Conservation (phyloP, 2,888 invertebrate genomes). For the Mylabris sibirica region DNA sequence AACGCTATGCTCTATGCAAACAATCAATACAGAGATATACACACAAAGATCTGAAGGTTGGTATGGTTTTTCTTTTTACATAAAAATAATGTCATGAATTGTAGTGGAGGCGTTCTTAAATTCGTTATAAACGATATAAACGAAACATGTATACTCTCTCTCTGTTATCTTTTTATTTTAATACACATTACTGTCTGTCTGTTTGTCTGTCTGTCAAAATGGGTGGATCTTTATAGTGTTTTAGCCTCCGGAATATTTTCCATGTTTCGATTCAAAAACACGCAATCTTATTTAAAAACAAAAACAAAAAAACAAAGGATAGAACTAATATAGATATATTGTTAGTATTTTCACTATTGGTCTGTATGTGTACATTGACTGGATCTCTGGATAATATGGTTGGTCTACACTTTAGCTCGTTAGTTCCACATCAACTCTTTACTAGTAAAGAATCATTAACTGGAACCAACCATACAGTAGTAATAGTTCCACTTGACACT, state of each 20-base stretch:
- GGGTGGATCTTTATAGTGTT: constrained; percentile 7
- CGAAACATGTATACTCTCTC: neutral
- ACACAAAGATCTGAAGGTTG: neutral
- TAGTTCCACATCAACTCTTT: constrained; percentile 7
- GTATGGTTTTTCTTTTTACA: neutral
- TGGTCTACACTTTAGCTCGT: constrained; percentile 2
- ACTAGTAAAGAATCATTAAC: constrained; percentile 3
- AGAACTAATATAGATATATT: neutral
- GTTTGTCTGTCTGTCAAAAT: constrained; percentile 4
- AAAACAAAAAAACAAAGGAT: neutral
- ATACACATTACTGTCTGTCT: constrained; percentile 7
- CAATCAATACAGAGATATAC: neutral
- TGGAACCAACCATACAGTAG: neutral
- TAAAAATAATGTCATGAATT: constrained; percentile 4
- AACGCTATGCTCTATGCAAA: constrained; percentile 6
- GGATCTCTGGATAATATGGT: constrained; percentile 1
- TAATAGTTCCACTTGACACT: neutral
- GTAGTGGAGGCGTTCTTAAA: constrained; percentile 2
- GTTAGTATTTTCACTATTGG: neutral
- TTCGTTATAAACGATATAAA: constrained; percentile 8
- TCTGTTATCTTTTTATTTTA: neutral
- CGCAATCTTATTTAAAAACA: neutral
- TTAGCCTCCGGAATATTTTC: constrained; percentile 2
- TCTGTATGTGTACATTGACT: neutral
- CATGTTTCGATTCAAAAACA: neutral